Evolutionary conservation across 1,140 invertebrate genomes (phyloP), one percentile per base, ranked within the genome.

Genomic region (Oncopeltus fasciatus): DNA sequence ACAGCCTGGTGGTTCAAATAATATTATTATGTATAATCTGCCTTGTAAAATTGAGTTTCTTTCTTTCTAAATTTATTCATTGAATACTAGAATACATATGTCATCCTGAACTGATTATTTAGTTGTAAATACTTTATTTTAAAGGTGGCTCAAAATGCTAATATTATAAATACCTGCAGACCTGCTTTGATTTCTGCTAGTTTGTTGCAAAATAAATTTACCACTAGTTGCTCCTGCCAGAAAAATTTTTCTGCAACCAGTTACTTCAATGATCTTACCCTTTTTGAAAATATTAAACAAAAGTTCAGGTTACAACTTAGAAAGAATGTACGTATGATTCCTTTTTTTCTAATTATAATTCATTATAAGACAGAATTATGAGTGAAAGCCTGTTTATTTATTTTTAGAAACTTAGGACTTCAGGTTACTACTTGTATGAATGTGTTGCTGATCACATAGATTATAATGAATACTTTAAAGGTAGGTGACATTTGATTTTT

Each of bases 381-480:
- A 26, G 11, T 38, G 20, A 38, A n/a, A n/a, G n/a, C n/a, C 38
- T 44, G 18, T 27, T 57, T 12, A 29, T 12, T 27, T 16, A 33
- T 74, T 75, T 72, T 64, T 69, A 85, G 83, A 78, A 77, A 65
- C 69, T 82, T 21, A 78, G 78, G 71, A 73, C 78, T 1, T 71
- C 75, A 29, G 81, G 79, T 26, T 83, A 80, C 72, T 72, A 82
- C 63, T 66, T 83, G 5, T 85, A 83, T 72, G 82, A 84, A 73
- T 74, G 71, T 69, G 76, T 84, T 31, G 81, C 78, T 26, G 80
- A 83, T 67, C 78, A 78, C 69, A 74, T 84, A 14, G 74, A 76
- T 62, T 83, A 83, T 69, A 64, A 72, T 1, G 73, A 18, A 18
- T 66, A 66, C 64, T 53, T 65, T 16, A 63, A 59, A 60, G 63